Percentiles rank a stretch among this genome's conserved stretches.
These are phyloP conservation scores for Felis catus DNA, from an alignment of 2,113 vertebrate genomes.

Conservation along the genomic window F.catus_Fca126_mat1.0 CM031420.1:147088001-147088500, in stretches of 20 bases:
- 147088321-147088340: not conserved
- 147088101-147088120: not conserved
- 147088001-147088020: no score
- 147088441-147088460: not conserved
- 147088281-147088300: not conserved
- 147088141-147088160: not conserved
- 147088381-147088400: not conserved
- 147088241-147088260: not conserved
- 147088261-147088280: not conserved
- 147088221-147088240: not conserved
- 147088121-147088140: not conserved
- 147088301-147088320: not conserved
- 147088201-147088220: not conserved
- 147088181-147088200: not conserved
- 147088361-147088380: not conserved
- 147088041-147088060: not conserved
- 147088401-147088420: not conserved
- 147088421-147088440: not conserved
- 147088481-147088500: not conserved
- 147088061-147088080: not conserved
- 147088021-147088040: no score
- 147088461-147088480: not conserved
- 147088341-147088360: not conserved
- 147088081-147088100: not conserved
- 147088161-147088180: conserved; percentile 15